phyloP scores from a whole-genome alignment of 2,888 invertebrate genomes.

The Drosophila quinaria region DNA sequence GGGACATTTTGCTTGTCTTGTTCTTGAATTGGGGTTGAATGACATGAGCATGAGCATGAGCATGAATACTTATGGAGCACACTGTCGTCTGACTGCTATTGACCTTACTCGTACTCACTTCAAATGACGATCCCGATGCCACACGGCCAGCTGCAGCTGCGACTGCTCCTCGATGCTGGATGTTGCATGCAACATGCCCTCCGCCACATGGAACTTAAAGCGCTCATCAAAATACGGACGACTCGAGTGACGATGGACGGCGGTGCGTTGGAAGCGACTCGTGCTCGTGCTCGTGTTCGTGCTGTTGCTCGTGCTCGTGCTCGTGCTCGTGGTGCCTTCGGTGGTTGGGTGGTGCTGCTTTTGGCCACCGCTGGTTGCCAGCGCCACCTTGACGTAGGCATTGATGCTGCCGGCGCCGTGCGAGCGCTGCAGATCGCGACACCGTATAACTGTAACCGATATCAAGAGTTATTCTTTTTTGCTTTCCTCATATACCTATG shows the following conservation, averaged over 20 bases:
- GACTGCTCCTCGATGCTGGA: neutral
- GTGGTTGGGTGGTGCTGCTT: conserved; percentile 9
- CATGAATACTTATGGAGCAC: conserved; percentile 4
- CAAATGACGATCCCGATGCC: conserved; percentile 93
- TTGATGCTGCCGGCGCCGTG: conserved; percentile 89
- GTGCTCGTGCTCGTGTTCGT: conserved; percentile 2
- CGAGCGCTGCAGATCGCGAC: conserved; percentile 90
- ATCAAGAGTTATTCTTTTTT: neutral
- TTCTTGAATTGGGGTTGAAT: conserved; percentile 62
- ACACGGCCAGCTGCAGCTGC: conserved; percentile 91
- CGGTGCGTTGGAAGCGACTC: conserved; percentile 90
- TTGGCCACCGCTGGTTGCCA: conserved; percentile 46
- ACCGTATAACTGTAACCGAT: conserved; percentile 89
- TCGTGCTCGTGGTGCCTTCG: neutral
- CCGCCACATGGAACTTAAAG: conserved; percentile 88
- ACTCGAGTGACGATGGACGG: conserved; percentile 92
- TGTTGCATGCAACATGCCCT: conserved; percentile 23
- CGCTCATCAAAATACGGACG: conserved; percentile 93
- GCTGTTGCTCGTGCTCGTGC: conserved; percentile 16
- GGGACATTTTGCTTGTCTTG: conserved; percentile 7
- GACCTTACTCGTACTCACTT: conserved; percentile 89
- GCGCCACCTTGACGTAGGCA: conserved; percentile 85
- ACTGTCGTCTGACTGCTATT: conserved; percentile 45
- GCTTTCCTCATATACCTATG: neutral
- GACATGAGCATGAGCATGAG: conserved; percentile 22